Base-by-base conservation (phyloP, 2,113 vertebrate species). In the Grammatotria lemairii region DNA sequence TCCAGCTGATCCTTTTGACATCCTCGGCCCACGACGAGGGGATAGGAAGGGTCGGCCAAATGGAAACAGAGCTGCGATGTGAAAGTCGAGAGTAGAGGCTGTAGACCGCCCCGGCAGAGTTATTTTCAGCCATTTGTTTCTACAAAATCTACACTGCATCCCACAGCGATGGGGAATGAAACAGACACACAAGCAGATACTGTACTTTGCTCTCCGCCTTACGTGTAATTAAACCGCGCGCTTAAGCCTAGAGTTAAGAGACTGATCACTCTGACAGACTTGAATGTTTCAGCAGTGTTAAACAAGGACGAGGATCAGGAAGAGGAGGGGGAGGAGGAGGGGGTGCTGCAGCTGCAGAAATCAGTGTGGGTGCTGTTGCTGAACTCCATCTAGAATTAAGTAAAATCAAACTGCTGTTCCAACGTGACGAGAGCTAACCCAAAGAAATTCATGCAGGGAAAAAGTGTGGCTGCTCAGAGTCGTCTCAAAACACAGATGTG, bases 141-240 rank as follows among this genome's bases (percentile, higher is more conserved):
- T n/a, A 82, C 33, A 57, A 73, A 90, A 88, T 89, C 87, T 65
- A 85, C 90, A 58, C 80, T 38, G 58, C 78, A 84, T 90, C 88
- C 87, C 84, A 86, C 17, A 79, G 85, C 82, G 70, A 75, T 75
- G 42, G 23, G 70, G 42, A 75, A 28, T 47, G 12, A 49, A 49
- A 75, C 70, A 75, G 42, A 26, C 23, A 47, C 70, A 31, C 42
- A 75, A 19, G 70, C 42, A 87, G 68, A 91, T 79, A 91, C 45
- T 78, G 73, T 79, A 54, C 53, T 86, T 63, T 80, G 45, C 87
- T 85, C 53, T 70, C 84, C 21, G 58, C 42, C 73, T 82, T 83
- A 88, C 75, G 81, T 91, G 92, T 93, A 90, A 94, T 95, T 93
- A 94, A 93, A 93, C 85, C 81, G 70, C 78, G 47, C 1, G 40